phyloP scores from a whole-genome alignment of 2,113 vertebrate species.

The Martes martes region DNA sequence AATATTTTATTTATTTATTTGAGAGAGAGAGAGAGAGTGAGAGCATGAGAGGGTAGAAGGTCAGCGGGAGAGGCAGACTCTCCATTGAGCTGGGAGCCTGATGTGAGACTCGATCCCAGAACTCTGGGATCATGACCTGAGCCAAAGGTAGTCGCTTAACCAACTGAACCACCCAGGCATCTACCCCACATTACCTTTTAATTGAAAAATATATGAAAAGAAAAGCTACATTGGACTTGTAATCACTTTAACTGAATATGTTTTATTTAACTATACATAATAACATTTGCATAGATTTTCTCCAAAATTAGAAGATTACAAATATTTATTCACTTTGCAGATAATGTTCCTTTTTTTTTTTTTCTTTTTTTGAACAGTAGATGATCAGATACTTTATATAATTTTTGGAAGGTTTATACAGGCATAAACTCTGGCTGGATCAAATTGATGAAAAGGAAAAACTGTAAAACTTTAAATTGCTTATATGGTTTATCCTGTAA shows the following conservation, averaged over 20 bases:
- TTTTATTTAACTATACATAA: neutral
- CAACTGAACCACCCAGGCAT: neutral
- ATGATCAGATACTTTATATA: neutral
- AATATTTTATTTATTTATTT: too few species aligned
- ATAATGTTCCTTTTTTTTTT: neutral
- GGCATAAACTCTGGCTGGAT: neutral
- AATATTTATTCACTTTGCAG: neutral
- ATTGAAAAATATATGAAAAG: neutral
- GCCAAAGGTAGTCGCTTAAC: neutral
- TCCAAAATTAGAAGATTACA: neutral
- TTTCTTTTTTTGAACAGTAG: neutral
- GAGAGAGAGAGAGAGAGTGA: too few species aligned
- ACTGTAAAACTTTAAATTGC: neutral
- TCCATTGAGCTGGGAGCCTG: too few species aligned
- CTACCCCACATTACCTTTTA: neutral
- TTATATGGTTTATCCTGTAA: neutral
- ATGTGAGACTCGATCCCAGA: too few species aligned
- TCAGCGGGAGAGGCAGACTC: too few species aligned
- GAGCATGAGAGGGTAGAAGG: too few species aligned
- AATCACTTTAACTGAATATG: neutral
- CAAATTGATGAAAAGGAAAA: slow-evolving; percentile 10
- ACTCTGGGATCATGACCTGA: neutral
- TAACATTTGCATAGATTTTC: neutral
- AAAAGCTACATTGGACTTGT: neutral
- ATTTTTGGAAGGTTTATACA: neutral